Base-by-base conservation (phyloP, 2,888 invertebrate species). In the Sclerodermus sp. region DNA sequence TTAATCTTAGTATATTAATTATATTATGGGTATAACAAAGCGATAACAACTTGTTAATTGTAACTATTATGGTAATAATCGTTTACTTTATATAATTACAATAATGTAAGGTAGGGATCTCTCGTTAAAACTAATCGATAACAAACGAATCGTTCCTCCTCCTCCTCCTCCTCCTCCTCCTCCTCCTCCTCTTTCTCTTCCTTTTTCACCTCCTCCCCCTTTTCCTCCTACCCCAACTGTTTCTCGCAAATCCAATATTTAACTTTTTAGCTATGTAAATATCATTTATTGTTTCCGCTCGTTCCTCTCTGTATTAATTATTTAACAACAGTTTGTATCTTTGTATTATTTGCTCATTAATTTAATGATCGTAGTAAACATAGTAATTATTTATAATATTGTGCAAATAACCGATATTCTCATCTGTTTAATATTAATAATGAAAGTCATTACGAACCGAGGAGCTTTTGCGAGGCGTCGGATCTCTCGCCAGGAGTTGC, bases 1-100 rank as follows among this genome's bases (percentile, higher is more conserved):
- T 72, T 72, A 73, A 73, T 75, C 67, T 73, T 76, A 74, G 63
- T 74, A 73, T 74, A 73, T 74, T 75, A 76, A 75, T 75, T 74
- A 74, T 74, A 75, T 75, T 69, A 74, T 76, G n/a, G n/a, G 75
- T 75, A 76, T 76, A 76, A 75, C 75, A 76, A 76, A 76, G 75
- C 75, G 73, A 73, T 74, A 76, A 76, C 75, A 76, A 76, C 74
- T 75, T 76, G 74, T 75, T 74, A 73, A 75, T 75, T 71, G 73
- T 74, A 75, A 73, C 75, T 75, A 75, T 75, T 74, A 74, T 68
- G 71, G 67, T 75, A 74, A 73, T 75, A 74, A 75, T 75, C 71
- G 67, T 67, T 68, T 68, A 68, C 64, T 71, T 70, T 71, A 74
- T 73, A 71, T 74, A 74, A 74, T 74, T 74, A 75, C 74, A 71